Evolutionary conservation across 92 coral and sea anemone species (phyloP).

Genomic region (Epizoanthus ramosus): DNA sequence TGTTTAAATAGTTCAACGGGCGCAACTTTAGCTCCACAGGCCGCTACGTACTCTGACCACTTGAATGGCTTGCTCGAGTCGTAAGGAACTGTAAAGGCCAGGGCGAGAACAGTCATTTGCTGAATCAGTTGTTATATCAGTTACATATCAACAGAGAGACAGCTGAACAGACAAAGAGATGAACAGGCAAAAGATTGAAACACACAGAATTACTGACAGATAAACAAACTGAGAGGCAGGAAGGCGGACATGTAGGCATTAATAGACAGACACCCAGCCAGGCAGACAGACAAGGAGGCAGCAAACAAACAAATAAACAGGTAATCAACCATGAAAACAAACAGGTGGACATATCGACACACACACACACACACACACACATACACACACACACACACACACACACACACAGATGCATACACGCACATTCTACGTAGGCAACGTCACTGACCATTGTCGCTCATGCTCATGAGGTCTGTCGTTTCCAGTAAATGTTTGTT

Average conservation of each 20-base stretch:
- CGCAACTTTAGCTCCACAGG: conserved; percentile 65
- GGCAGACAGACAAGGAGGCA: neutral
- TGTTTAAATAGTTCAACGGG: conserved; percentile 70
- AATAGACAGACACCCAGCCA: neutral
- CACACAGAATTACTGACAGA: neutral
- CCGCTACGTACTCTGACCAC: conserved; percentile 74
- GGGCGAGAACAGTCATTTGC: too few relatives aligned
- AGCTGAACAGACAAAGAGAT: neutral
- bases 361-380: neutral
- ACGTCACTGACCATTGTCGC: conserved; percentile 18
- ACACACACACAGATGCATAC: neutral
- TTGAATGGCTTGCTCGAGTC: conserved; percentile 79
- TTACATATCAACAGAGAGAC: neutral
- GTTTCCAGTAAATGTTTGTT: conserved; percentile 29
- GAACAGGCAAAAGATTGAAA: neutral
- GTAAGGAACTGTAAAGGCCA: conserved; percentile 60
- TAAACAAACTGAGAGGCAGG: neutral
- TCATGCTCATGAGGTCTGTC: conserved; percentile 43
- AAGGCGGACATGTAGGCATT: neutral
- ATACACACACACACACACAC: neutral
- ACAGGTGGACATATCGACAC: neutral
- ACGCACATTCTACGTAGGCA: neutral
- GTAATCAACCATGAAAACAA: neutral
- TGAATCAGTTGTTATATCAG: too few relatives aligned
- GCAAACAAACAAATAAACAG: neutral